Percentiles rank a stretch among this genome's conserved stretches.
phyloP scores from a whole-genome alignment of 2,113 vertebrate genomes.

The Urocolius indicus region DNA sequence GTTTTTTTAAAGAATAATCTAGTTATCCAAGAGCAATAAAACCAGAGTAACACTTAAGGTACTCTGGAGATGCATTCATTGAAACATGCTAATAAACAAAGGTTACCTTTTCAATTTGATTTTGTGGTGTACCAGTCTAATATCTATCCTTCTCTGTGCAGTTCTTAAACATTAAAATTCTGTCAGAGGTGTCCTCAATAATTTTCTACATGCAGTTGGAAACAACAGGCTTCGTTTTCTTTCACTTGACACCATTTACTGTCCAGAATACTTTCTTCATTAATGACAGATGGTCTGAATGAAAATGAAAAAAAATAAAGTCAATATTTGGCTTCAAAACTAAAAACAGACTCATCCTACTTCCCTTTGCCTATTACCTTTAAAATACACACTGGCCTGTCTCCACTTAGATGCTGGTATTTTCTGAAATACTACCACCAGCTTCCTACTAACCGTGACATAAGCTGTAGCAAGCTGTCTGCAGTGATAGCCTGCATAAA shows the following conservation, averaged over 20 bases:
- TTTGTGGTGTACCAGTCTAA: conserved; percentile 30
- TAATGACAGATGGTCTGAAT: conserved; percentile 79
- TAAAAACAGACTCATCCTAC: conserved; percentile 50
- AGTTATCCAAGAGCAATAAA: not conserved
- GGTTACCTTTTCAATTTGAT: conserved; percentile 64
- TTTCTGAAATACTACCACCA: conserved; percentile 78
- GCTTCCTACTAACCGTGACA: conserved; percentile 83
- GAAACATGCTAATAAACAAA: not conserved
- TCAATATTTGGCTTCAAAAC: conserved; percentile 77
- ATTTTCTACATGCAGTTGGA: conserved; percentile 48
- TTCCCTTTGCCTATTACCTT: conserved; percentile 38
- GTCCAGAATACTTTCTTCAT: conserved; percentile 69
- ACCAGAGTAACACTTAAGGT: not conserved
- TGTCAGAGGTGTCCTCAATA: conserved; percentile 18
- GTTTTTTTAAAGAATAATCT: not conserved
- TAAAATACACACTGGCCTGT: conserved; percentile 69
- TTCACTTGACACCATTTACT: conserved; percentile 62
- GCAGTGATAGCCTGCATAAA: conserved; percentile 91
- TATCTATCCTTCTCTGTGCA: conserved; percentile 27
- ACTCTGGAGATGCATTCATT: not conserved
- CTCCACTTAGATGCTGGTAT: conserved; percentile 76
- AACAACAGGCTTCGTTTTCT: conserved; percentile 54
- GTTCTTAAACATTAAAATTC: conserved; percentile 67
- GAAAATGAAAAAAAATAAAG: conserved; percentile 40
- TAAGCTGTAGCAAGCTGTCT: conserved; percentile 91